These are phyloP conservation scores for Lycorma delicatula DNA, from an alignment of 1,140 invertebrate genomes.

Conservation along the genomic window DNA sequence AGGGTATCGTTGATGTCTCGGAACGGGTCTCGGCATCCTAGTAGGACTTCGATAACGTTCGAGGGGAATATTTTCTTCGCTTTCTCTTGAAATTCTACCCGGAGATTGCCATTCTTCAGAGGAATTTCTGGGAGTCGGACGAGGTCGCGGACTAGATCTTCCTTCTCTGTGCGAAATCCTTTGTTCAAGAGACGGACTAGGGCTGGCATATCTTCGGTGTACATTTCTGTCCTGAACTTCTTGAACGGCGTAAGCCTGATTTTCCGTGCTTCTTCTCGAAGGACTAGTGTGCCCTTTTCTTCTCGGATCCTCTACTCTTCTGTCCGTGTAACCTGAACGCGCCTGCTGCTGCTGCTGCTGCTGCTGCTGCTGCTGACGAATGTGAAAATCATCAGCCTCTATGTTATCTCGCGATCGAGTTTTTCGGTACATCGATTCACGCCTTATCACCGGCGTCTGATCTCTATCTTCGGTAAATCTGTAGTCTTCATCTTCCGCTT, in stretches of 20 bases:
- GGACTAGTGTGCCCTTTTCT: neutral
- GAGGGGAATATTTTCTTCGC: constrained; percentile 23
- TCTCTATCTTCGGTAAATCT: constrained; percentile 12
- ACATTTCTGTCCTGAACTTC: neutral
- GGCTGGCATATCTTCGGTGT: neutral
- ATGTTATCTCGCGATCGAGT: constrained; percentile 15
- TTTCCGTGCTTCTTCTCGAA: neutral
- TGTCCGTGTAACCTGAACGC: too few species aligned
- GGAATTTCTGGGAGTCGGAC: neutral
- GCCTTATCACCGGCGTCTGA: neutral
- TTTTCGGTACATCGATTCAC: constrained; percentile 7
- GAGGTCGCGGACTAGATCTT: neutral
- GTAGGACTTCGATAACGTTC: constrained; percentile 36
- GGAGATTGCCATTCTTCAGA: neutral
- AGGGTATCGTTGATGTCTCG: constrained; percentile 5
- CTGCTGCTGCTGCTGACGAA: constrained; percentile 1
- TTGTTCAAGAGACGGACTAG: neutral
- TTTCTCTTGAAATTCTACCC: too few species aligned
- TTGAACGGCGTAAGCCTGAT: neutral
- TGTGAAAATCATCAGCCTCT: constrained; percentile 14
- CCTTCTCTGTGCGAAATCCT: too few species aligned
- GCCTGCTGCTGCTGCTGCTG: constrained; percentile 25
- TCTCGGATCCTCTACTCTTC: neutral
- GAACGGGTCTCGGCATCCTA: constrained; percentile 25
- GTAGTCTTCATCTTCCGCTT: constrained; percentile 8